phyloP scores from a whole-genome alignment of 2,797 vertebrate genomes.

The Fringilla coelebs region DNA sequence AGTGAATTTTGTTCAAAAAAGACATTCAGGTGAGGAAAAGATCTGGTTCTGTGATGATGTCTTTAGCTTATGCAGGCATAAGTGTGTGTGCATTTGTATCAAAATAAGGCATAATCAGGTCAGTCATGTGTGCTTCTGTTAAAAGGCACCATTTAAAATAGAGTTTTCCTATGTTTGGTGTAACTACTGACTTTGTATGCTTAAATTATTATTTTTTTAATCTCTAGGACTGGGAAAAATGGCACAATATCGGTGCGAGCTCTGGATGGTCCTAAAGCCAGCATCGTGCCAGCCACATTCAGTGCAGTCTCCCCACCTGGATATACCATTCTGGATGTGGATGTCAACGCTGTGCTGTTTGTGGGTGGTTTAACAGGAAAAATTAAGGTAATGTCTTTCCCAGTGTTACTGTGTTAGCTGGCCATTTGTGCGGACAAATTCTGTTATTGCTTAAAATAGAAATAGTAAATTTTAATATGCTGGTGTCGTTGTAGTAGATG shows the following conservation, averaged over 20 bases:
- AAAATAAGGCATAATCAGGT: neutral
- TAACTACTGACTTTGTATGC: neutral
- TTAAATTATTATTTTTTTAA: neutral
- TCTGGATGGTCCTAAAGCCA: conserved; percentile 89
- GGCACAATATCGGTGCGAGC: conserved; percentile 90
- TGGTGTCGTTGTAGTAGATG: neutral
- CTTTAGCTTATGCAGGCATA: neutral
- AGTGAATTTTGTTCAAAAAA: neutral
- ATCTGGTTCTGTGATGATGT: neutral
- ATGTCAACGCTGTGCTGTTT: conserved; percentile 92
- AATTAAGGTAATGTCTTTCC: conserved; percentile 81
- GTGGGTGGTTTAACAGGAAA: conserved; percentile 91
- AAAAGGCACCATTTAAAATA: neutral
- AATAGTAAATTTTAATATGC: neutral
- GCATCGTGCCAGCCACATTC: conserved; percentile 82
- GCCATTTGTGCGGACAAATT: neutral
- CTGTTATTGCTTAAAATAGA: neutral
- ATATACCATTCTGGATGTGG: conserved; percentile 93
- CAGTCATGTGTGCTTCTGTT: neutral
- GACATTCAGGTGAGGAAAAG: neutral
- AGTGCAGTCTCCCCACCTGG: conserved; percentile 84
- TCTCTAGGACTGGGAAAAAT: conserved; percentile 88
- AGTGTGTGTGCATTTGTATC: neutral
- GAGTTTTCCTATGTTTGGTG: neutral
- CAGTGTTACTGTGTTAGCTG: neutral